A percentile compares a stretch with the other conserved stretches of the same genome.
These are phyloP conservation scores for Bellardia pandia DNA, from an alignment of 2,888 invertebrate genomes.

Conservation along the genomic window DNA sequence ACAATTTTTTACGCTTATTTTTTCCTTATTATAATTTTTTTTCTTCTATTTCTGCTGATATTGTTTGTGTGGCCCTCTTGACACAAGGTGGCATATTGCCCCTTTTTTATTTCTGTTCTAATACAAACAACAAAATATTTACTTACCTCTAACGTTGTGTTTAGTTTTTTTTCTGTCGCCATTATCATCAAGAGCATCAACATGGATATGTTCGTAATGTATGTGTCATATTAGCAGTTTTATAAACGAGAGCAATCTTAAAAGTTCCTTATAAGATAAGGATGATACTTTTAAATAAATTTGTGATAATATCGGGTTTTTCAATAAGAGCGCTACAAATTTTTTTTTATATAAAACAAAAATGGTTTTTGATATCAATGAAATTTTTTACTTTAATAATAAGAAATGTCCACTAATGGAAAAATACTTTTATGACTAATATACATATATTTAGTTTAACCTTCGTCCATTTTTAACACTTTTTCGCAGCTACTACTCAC, in stretches of 20 bases:
- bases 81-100: conserved; percentile 22
- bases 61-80: conserved; percentile 19
- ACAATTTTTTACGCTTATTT: conserved; percentile 8
- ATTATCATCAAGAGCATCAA: background rate
- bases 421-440: too few species aligned
- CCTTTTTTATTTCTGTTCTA: conserved; percentile 1
- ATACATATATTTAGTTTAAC: too few species aligned
- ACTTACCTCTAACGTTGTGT: conserved; percentile 23
- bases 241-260: background rate
- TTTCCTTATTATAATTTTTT: background rate
- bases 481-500: too few species aligned
- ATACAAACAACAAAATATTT: conserved; percentile 32
- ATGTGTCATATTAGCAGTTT: background rate
- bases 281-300: too few species aligned
- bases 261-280: background rate
- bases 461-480: too few species aligned
- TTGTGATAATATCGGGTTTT: too few species aligned
- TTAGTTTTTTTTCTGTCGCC: background rate
- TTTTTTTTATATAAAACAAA: too few species aligned
- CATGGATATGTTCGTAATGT: background rate
- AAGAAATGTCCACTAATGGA: too few species aligned
- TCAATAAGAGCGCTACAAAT: too few species aligned
- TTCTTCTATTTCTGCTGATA: conserved; percentile 4
- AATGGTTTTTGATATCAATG: too few species aligned
- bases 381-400: too few species aligned